These are phyloP conservation scores for Cremastinae sp. DNA, from an alignment of 2,888 invertebrate genomes.

Conservation along the genomic window DNA sequence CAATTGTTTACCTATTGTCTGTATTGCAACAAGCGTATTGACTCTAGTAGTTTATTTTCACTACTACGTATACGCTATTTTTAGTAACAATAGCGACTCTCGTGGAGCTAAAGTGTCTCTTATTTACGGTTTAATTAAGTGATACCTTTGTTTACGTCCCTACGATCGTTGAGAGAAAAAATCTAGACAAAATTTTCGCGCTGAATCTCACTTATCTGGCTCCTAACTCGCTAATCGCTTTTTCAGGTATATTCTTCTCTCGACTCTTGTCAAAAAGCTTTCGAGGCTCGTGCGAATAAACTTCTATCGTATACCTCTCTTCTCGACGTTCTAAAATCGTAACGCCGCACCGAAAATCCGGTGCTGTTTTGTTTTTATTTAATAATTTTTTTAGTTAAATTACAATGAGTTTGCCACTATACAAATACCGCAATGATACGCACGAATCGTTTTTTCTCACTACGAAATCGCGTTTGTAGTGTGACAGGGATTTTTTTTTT, in stretches of 20 bases:
- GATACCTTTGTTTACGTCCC: constrained; percentile 48
- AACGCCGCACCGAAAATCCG: constrained; percentile 36
- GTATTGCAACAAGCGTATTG: constrained; percentile 74
- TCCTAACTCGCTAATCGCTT: constrained; percentile 23
- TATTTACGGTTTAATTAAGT: constrained; percentile 31
- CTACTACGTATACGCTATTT: constrained; percentile 64
- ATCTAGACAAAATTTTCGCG: constrained; percentile 37
- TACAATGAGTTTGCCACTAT: constrained; percentile 31
- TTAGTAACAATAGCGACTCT: constrained; percentile 46
- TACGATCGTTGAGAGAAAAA: constrained; percentile 45
- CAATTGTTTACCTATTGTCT: constrained; percentile 75
- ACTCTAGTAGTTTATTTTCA: constrained; percentile 68
- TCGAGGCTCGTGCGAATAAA: constrained; percentile 33
- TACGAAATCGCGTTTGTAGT: constrained; percentile 56
- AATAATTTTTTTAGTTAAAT: constrained; percentile 3
- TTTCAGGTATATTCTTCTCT: constrained; percentile 13
- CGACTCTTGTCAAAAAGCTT: constrained; percentile 40
- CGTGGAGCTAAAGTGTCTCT: constrained; percentile 33
- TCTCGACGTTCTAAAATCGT: constrained; percentile 26
- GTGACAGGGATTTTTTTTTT: constrained; percentile 51
- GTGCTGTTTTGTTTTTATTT: background rate
- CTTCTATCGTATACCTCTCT: constrained; percentile 48
- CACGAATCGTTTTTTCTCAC: constrained; percentile 48
- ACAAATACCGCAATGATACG: constrained; percentile 33
- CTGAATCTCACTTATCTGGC: constrained; percentile 21